Evolutionary conservation across 64 coral and sea anemone genomes (phyloP).

Genomic region (Acropora yongei): DNA sequence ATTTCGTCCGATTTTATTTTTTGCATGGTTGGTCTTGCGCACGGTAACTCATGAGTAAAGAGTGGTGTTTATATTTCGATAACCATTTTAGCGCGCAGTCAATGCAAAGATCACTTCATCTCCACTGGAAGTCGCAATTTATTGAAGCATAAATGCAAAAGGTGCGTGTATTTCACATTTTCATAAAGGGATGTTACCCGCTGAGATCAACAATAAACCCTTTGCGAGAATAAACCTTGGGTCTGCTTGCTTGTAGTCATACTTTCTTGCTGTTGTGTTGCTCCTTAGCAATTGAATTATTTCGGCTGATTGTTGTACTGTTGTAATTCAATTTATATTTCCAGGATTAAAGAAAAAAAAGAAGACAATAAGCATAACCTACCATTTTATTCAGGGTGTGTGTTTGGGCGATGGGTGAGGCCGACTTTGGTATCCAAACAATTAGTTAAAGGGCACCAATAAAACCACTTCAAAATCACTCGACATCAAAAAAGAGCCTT

Average conservation of each 20-base stretch:
- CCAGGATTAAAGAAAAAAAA: background rate
- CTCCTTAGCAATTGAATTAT: background rate
- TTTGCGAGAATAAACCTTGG: background rate
- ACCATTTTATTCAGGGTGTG: background rate
- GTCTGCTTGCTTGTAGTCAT: background rate
- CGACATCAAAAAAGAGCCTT: background rate
- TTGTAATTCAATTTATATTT: background rate
- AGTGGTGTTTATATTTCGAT: background rate
- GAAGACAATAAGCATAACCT: slow-evolving; percentile 3
- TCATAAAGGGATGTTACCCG: slow-evolving; percentile 11
- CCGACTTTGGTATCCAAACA: background rate
- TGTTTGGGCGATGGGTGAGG: background rate
- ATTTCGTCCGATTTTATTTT: background rate
- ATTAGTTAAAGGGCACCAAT: background rate
- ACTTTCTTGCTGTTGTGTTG: background rate
- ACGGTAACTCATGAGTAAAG: background rate
- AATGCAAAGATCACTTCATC: background rate
- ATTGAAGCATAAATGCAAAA: slow-evolving; percentile 33
- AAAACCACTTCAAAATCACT: background rate
- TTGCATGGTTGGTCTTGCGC: background rate
- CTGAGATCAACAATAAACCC: background rate
- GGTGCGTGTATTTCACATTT: slow-evolving; percentile 41
- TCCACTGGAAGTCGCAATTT: background rate
- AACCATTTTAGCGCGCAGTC: background rate
- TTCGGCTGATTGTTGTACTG: background rate